A percentile compares a stretch with the other conserved stretches of the same genome.
Conservation (phyloP, 2,797 vertebrate genomes). For the Garrulus glandarius region DNA sequence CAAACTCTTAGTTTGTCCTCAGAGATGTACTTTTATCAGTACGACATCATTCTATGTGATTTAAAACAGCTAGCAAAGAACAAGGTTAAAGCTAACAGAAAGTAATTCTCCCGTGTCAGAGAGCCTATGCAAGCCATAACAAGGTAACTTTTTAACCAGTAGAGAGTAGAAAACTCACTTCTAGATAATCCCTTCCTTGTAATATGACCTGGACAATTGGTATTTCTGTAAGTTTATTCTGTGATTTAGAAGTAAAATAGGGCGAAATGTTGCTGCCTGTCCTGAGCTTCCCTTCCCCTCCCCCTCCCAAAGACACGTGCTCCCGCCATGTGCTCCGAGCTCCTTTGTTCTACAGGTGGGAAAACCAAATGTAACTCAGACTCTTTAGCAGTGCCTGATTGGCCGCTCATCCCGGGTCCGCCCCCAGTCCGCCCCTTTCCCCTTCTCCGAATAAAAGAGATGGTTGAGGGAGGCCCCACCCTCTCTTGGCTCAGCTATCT, state of each 20-base stretch:
- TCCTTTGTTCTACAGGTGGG: too few species aligned
- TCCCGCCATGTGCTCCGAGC: too few species aligned
- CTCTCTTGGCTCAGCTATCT: too few species aligned
- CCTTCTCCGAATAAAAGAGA: too few species aligned
- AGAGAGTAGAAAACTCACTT: not conserved
- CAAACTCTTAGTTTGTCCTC: not conserved
- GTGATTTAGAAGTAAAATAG: not conserved
- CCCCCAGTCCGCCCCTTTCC: too few species aligned
- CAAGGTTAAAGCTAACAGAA: not conserved
- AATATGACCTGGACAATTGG: fast-evolving
- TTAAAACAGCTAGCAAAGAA: not conserved
- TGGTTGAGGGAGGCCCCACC: too few species aligned
- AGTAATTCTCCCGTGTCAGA: not conserved
- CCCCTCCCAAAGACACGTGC: too few species aligned
- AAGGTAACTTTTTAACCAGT: not conserved
- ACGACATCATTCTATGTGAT: not conserved
- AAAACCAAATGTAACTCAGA: too few species aligned
- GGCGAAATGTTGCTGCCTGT: not conserved
- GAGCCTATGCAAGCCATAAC: not conserved
- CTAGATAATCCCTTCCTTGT: not conserved
- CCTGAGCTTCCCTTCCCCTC: too few species aligned
- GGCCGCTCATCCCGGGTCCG: too few species aligned
- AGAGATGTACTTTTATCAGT: not conserved
- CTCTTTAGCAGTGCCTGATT: too few species aligned
- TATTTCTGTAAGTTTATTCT: not conserved